Conservation (phyloP, 2,888 invertebrate species). For the Acholoe squamosa region DNA sequence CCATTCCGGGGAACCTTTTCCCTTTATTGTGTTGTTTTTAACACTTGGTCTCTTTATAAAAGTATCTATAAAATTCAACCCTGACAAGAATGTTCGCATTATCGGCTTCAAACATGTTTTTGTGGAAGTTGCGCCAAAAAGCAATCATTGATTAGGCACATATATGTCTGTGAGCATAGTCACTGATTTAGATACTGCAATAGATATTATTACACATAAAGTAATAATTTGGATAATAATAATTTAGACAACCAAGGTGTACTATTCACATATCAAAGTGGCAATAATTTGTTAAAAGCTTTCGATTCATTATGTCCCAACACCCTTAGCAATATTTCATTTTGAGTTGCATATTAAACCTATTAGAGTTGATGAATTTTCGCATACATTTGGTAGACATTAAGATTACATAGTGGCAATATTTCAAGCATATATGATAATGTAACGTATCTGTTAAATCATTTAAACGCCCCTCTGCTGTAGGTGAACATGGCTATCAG, state of each 20-base stretch:
- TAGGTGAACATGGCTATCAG: not conserved
- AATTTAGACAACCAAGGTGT: not conserved
- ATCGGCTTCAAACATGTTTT: not conserved
- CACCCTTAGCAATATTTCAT: not conserved
- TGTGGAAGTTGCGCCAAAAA: not conserved
- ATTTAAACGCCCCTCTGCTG: not conserved
- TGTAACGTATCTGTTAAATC: not conserved
- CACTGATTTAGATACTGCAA: not conserved
- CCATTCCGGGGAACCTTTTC: not conserved
- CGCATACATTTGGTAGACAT: not conserved
- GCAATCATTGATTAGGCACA: not conserved
- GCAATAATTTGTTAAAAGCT: not conserved
- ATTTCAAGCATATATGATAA: not conserved
- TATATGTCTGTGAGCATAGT: not conserved
- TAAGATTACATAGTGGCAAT: not conserved
- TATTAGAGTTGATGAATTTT: not conserved
- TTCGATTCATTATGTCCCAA: not conserved
- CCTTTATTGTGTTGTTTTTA: not conserved
- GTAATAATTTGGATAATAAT: not conserved
- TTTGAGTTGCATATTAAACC: too few species aligned
- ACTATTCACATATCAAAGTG: not conserved
- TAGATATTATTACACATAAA: not conserved
- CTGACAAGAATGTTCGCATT: not conserved
- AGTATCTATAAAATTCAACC: not conserved
- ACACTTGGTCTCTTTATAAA: too few species aligned